A percentile compares a stretch with the other conserved stretches of the same genome.
These are phyloP conservation scores for Zaprionus inermis DNA, from an alignment of 1,140 invertebrate genomes.

Conservation along the genomic window DNA sequence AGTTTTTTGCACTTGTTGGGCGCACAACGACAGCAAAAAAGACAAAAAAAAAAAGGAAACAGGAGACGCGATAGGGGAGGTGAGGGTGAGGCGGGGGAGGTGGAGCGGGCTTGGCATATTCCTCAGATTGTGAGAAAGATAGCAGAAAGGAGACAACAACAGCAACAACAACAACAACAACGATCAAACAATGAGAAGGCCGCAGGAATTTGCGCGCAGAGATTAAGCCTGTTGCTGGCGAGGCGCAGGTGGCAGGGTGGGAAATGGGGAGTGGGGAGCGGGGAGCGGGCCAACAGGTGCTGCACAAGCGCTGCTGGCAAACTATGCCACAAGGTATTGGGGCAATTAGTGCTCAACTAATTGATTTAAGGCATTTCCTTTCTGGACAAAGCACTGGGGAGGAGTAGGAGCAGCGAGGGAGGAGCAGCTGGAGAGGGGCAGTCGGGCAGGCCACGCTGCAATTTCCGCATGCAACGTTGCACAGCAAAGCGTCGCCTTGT, in stretches of 20 bases:
- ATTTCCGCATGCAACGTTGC: slow-evolving; percentile 70
- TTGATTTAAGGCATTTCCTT: slow-evolving; percentile 84
- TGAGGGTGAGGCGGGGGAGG: slow-evolving; percentile 30
- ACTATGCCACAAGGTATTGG: slow-evolving; percentile 84
- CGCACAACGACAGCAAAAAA: not conserved
- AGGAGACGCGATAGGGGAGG: too few relatives aligned
- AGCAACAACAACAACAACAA: slow-evolving; percentile 38
- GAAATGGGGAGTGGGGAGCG: slow-evolving; percentile 2
- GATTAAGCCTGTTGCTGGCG: slow-evolving; percentile 57
- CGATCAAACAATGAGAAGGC: slow-evolving; percentile 76
- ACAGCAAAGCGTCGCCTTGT: slow-evolving; percentile 59
- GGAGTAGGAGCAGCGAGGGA: not conserved
- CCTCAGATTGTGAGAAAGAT: slow-evolving; percentile 81
- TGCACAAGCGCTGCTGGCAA: slow-evolving; percentile 69
- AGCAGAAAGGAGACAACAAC: slow-evolving; percentile 51
- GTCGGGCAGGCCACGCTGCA: slow-evolving; percentile 27
- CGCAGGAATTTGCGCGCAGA: slow-evolving; percentile 73
- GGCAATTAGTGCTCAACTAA: slow-evolving; percentile 83
- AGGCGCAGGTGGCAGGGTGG: not conserved
- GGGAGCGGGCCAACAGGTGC: slow-evolving; percentile 62
- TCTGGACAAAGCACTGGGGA: slow-evolving; percentile 27
- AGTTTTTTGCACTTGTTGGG: slow-evolving; percentile 73
- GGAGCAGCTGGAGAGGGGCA: slow-evolving; percentile 1
- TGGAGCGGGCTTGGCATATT: slow-evolving; percentile 33
- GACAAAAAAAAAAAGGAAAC: slow-evolving; percentile 10